Percentiles rank a stretch among this genome's conserved stretches.
Conservation (phyloP, 2,888 invertebrate species). For the Caenorhabditis sp. region DNA sequence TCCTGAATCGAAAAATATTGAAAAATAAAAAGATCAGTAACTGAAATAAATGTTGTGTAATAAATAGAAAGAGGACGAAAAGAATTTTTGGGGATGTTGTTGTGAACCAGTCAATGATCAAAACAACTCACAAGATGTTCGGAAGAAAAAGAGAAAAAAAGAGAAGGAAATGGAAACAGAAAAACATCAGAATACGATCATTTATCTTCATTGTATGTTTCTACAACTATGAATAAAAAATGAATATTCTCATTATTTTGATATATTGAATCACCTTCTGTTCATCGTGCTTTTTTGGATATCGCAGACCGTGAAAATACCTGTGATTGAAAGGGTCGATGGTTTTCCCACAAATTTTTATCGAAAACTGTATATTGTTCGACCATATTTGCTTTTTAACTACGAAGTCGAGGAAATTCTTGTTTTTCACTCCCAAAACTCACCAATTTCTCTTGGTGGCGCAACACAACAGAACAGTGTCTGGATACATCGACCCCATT, state of each 20-base stretch:
- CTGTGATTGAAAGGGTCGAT: too few species aligned
- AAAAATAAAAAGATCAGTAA: not conserved
- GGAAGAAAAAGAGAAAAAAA: constrained; percentile 1
- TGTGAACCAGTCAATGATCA: constrained; percentile 1
- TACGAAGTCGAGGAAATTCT: too few species aligned
- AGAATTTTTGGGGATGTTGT: constrained; percentile 9
- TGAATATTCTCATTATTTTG: too few species aligned
- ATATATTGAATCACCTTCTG: too few species aligned
- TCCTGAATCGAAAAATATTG: constrained; percentile 40
- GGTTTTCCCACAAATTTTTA: too few species aligned
- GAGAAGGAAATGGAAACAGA: not conserved
- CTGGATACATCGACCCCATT: constrained; percentile 81
- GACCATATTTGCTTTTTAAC: too few species aligned
- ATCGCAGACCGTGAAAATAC: too few species aligned
- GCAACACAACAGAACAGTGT: constrained; percentile 86
- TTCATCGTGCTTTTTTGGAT: too few species aligned
- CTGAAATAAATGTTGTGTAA: not conserved
- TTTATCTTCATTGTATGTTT: not conserved
- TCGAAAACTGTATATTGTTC: too few species aligned
- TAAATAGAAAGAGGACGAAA: not conserved
- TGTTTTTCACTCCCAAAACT: constrained; percentile 24
- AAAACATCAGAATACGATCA: not conserved
- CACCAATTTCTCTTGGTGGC: constrained; percentile 61
- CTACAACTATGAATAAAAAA: not conserved
- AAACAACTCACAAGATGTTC: constrained; percentile 1